A percentile compares a stretch with the other conserved stretches of the same genome.
phyloP scores from a whole-genome alignment of 92 coral and sea anemone genomes.

The Epizoanthus scotinus region DNA sequence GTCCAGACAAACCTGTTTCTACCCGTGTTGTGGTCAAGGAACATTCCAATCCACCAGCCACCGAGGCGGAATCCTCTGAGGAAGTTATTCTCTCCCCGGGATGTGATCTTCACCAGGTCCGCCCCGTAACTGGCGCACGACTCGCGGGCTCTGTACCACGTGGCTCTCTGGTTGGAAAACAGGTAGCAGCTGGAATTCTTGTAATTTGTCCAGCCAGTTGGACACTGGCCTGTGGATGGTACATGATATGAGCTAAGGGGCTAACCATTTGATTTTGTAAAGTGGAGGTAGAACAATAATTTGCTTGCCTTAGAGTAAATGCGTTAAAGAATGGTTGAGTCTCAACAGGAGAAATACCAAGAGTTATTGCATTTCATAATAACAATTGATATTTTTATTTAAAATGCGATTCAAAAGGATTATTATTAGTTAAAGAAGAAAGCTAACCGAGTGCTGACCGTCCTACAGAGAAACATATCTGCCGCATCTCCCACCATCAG shows the following conservation, averaged over 20 bases:
- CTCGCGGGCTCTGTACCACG: conserved; percentile 30
- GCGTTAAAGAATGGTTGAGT: too few species aligned
- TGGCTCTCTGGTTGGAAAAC: conserved; percentile 17
- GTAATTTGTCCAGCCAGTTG: conserved; percentile 26
- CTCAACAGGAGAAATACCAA: too few species aligned
- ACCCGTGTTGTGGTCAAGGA: background rate
- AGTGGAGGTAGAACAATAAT: too few species aligned
- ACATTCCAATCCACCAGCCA: conserved; percentile 18
- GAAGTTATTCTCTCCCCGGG: conserved; percentile 12
- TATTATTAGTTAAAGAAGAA: too few species aligned
- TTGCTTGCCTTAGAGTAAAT: too few species aligned
- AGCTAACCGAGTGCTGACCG: too few species aligned
- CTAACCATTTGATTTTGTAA: too few species aligned
- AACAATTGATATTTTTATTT: too few species aligned
- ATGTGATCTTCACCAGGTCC: conserved; percentile 11
- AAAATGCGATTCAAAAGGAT: too few species aligned
- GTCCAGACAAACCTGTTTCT: conserved; percentile 27
- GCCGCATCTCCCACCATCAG: too few species aligned
- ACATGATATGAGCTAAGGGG: background rate
- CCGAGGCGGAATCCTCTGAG: background rate
- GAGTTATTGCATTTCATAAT: too few species aligned
- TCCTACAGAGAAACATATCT: too few species aligned
- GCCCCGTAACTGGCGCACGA: conserved; percentile 9
- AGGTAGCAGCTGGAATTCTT: conserved; percentile 23
- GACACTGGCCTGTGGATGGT: conserved; percentile 15